Percentiles rank a stretch among this genome's conserved stretches.
phyloP scores from a whole-genome alignment of 2,113 vertebrate species.

The Recurvirostra avosetta region DNA sequence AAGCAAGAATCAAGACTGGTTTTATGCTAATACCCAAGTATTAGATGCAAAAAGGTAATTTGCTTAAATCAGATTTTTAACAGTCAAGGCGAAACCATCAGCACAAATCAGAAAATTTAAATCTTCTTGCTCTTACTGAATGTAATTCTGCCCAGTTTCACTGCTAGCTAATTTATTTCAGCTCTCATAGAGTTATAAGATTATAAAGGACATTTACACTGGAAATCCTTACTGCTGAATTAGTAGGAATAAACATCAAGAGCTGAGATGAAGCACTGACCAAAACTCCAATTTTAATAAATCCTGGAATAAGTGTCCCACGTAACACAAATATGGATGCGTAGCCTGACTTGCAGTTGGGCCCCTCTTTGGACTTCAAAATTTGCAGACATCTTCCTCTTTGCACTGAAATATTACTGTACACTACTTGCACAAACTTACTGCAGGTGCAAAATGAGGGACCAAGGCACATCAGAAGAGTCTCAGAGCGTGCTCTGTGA shows the following conservation, averaged over 20 bases:
- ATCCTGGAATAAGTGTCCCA: background rate
- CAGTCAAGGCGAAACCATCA: background rate
- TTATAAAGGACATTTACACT: background rate
- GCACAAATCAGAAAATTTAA: background rate
- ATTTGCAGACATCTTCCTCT: background rate
- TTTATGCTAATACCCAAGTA: background rate
- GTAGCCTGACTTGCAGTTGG: background rate
- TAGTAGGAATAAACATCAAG: background rate
- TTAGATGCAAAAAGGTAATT: background rate
- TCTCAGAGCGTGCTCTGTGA: background rate
- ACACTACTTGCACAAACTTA: background rate
- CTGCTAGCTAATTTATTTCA: background rate
- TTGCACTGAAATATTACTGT: background rate
- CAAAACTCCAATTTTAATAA: background rate
- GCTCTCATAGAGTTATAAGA: background rate
- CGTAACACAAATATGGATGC: background rate
- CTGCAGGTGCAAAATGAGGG: background rate
- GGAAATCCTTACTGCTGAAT: background rate
- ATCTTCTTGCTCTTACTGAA: background rate
- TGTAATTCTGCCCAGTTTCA: background rate
- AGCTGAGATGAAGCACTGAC: background rate
- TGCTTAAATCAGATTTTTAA: background rate
- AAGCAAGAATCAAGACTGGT: background rate
- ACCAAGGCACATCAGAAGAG: background rate
- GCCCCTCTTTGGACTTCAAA: background rate